Conservation (phyloP, 2,888 invertebrate genomes). For the Ischnus inquisitorius region DNA sequence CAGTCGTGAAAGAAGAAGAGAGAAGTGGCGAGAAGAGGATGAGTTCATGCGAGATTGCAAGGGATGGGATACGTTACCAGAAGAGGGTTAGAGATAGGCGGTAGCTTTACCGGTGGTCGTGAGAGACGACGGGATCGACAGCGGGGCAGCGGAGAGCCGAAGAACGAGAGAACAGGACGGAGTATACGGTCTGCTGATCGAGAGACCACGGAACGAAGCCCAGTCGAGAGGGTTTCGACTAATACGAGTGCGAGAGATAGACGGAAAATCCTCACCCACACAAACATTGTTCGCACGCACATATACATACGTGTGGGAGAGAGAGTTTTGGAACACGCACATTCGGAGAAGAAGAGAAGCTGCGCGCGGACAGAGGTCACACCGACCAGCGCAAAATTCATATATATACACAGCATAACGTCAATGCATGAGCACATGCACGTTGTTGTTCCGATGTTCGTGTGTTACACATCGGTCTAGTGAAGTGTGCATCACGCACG, state of each 20-base stretch:
- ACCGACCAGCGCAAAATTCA: background rate
- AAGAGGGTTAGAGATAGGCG: constrained; percentile 62
- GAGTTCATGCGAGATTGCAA: constrained; percentile 44
- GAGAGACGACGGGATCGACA: constrained; percentile 64
- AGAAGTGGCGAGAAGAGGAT: constrained; percentile 38
- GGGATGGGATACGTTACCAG: constrained; percentile 63
- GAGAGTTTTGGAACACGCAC: constrained; percentile 5
- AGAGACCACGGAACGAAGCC: constrained; percentile 47
- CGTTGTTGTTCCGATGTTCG: background rate
- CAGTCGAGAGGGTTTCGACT: constrained; percentile 29
- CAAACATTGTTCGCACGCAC: constrained; percentile 29
- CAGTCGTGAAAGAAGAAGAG: constrained; percentile 52
- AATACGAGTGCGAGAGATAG: constrained; percentile 15
- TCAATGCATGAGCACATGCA: constrained; percentile 3
- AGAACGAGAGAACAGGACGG: constrained; percentile 27
- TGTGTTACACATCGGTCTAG: constrained; percentile 6
- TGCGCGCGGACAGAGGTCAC: constrained; percentile 24
- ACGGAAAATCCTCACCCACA: constrained; percentile 28
- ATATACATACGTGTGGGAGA: background rate
- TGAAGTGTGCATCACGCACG: constrained; percentile 27
- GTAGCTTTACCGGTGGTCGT: constrained; percentile 44
- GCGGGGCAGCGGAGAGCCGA: constrained; percentile 70
- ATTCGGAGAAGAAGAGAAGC: constrained; percentile 28
- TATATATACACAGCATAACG: background rate
- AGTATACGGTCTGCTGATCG: constrained; percentile 31